A percentile compares a stretch with the other conserved stretches of the same genome.
These are phyloP conservation scores for Rotaria socialis DNA, from an alignment of 2,888 invertebrate species.

Conservation along the genomic window DNA sequence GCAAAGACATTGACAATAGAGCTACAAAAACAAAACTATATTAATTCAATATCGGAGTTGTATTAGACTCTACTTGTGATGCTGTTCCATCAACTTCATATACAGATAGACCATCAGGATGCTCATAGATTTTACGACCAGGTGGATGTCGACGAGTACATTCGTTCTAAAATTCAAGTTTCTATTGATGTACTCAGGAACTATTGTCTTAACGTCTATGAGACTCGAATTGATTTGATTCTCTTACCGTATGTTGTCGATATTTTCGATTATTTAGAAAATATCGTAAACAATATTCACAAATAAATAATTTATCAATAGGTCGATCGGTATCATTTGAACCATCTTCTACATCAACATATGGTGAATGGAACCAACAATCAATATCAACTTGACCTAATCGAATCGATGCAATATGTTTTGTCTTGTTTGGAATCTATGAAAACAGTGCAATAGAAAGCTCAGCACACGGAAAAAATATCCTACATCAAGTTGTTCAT, in stretches of 20 bases:
- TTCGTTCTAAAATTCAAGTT: constrained; percentile 65
- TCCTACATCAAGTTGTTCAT: constrained; percentile 8
- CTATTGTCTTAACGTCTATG: too few relatives aligned
- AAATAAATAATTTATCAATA: constrained; percentile 78
- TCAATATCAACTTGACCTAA: constrained; percentile 91
- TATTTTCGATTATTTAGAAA: constrained; percentile 68
- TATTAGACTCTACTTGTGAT: constrained; percentile 66
- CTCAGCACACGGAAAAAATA: neutral
- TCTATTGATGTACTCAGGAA: too few relatives aligned
- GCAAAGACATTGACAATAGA: constrained; percentile 92
- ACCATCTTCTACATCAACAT: constrained; percentile 85
- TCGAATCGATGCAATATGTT: constrained; percentile 86
- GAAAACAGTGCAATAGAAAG: too few relatives aligned
- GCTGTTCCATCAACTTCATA: constrained; percentile 95
- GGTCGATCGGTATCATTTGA: constrained; percentile 70
- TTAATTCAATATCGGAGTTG: neutral
- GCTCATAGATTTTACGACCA: constrained; percentile 84
- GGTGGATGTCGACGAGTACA: constrained; percentile 84
- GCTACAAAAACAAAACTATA: constrained; percentile 49
- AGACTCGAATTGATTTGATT: neutral
- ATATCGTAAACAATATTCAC: constrained; percentile 93
- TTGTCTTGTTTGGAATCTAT: constrained; percentile 55
- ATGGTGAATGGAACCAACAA: constrained; percentile 99
- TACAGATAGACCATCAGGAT: constrained; percentile 85
- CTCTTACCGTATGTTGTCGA: constrained; percentile 56